These are phyloP conservation scores for Andrena fulva DNA, from an alignment of 2,888 invertebrate species.

Conservation along the genomic window DNA sequence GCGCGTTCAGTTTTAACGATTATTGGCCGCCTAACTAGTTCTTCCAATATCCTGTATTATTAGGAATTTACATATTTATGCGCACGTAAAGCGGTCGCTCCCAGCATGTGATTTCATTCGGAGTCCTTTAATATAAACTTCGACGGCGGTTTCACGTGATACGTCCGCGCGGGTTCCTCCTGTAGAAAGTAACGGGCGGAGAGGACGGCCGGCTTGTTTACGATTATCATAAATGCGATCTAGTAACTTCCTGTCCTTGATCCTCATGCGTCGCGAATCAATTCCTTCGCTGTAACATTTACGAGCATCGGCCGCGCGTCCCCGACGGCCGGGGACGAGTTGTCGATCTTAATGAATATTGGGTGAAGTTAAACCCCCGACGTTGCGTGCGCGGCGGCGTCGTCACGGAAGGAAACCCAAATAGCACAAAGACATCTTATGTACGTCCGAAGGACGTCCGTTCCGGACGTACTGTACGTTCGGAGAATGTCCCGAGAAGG, in stretches of 20 bases:
- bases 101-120: constrained; percentile 56
- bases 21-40: constrained; percentile 47
- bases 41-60: constrained; percentile 60
- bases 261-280: constrained; percentile 48
- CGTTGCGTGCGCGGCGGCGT: no score
- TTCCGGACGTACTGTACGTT: no score
- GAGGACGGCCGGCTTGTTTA: constrained; percentile 51
- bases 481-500: no score
- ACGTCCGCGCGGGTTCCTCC: constrained; percentile 20
- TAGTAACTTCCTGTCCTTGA: constrained; percentile 46
- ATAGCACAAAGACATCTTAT: no score
- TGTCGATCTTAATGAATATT: no score
- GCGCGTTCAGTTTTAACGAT: constrained; percentile 40
- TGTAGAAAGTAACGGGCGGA: constrained; percentile 50
- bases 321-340: no score
- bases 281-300: constrained; percentile 34
- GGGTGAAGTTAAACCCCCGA: no score
- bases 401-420: no score
- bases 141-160: constrained; percentile 40
- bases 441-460: no score
- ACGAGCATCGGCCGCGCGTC: not conserved
- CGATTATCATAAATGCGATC: constrained; percentile 58
- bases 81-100: constrained; percentile 49
- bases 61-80: constrained; percentile 60
- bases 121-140: constrained; percentile 53